Conservation (phyloP, 2,888 invertebrate species). For the Caenorhabditis plicata region DNA sequence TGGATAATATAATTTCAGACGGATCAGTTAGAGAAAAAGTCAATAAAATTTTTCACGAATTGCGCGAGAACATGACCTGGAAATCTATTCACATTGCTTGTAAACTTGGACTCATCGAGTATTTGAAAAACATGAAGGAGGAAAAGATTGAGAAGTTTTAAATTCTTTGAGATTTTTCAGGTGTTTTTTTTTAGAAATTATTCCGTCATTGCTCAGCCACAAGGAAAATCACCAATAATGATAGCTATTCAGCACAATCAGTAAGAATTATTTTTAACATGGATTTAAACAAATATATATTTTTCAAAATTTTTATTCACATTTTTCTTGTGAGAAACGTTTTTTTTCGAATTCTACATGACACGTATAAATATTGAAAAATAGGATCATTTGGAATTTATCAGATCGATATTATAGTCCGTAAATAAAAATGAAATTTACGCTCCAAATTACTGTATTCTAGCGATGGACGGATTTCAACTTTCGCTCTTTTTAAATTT, state of each 20-base stretch:
- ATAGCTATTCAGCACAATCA: conserved; percentile 57
- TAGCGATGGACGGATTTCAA: no score
- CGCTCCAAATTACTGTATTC: no score
- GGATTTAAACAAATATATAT: neutral
- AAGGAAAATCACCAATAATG: conserved; percentile 55
- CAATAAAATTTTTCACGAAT: conserved; percentile 22
- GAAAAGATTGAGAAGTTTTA: conserved; percentile 15
- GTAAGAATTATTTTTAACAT: conserved; percentile 7
- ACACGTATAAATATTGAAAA: no score
- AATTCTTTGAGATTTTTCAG: neutral
- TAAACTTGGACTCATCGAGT: conserved; percentile 33
- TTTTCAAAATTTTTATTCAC: neutral
- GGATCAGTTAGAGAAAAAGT: conserved; percentile 31
- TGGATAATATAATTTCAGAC: conserved; percentile 8
- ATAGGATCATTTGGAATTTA: no score
- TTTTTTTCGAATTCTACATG: no score
- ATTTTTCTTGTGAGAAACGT: no score
- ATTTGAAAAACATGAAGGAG: conserved; percentile 22
- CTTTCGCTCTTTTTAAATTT: no score
- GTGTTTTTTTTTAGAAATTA: conserved; percentile 22
- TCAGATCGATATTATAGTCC: no score
- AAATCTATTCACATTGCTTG: conserved; percentile 39
- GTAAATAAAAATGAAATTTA: no score
- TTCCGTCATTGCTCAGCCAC: conserved; percentile 47
- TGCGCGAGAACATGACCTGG: conserved; percentile 43